phyloP scores from a whole-genome alignment of 92 coral and sea anemone species.

The Palythoa grandiflora region DNA sequence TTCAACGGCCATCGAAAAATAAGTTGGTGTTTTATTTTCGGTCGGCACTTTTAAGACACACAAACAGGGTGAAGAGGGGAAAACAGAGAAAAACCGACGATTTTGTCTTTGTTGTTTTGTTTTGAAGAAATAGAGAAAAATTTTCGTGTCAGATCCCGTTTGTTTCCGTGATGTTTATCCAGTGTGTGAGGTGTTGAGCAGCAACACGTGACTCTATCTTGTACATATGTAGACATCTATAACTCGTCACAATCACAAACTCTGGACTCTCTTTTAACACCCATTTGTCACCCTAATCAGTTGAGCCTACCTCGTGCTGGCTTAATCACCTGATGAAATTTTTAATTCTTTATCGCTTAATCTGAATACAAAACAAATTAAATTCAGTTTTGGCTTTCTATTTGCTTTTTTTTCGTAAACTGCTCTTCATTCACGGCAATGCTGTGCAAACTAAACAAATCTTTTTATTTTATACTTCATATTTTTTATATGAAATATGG shows the following conservation, averaged over 20 bases:
- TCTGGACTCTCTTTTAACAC: slow-evolving; percentile 10
- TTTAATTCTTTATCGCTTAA: not conserved
- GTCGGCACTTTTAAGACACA: not conserved
- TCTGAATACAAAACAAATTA: not conserved
- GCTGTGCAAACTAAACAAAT: not conserved
- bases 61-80: no score
- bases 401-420: not conserved
- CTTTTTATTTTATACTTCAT: no score
- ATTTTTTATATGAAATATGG: no score
- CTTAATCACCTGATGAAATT: not conserved
- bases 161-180: not conserved
- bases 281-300: slow-evolving; percentile 20
- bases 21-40: no score
- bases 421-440: not conserved
- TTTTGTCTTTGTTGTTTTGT: not conserved
- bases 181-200: not conserved
- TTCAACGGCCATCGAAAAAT: no score
- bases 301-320: not conserved
- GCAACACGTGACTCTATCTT: no score
- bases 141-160: not conserved
- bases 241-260: not conserved
- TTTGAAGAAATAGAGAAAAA: not conserved
- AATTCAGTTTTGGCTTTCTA: not conserved
- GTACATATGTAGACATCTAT: not conserved
- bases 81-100: not conserved